Base-by-base conservation (phyloP, 2,797 vertebrate genomes). In the Chanos chanos region DNA sequence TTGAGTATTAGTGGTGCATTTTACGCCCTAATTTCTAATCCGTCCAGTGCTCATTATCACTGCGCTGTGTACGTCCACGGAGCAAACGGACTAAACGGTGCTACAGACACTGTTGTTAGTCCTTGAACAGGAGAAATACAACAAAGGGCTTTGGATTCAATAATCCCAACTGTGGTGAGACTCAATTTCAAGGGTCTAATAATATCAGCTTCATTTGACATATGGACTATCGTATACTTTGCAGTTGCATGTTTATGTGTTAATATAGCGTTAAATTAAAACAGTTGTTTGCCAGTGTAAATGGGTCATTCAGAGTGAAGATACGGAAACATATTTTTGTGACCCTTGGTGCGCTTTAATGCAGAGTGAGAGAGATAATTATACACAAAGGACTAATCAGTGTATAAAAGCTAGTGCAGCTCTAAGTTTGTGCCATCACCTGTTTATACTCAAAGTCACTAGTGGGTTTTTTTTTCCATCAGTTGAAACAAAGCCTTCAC, bases 151-250 rank as follows among this genome's bases (percentile, higher is more conserved):
- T 81, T 71, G 73, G 73, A 78, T 86, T 81, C 81, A 81, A 83
- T 87, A 83, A 83, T 87, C 82, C 84, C 72, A 58, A 12, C 78
- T 82, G 83, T 83, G 81, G 77, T 83, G 80, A 82, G 76, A 81
- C 80, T 89, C 85, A 83, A 81, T 87, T 87, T 87, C 83, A 86
- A 70, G 86, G 74, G 85, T 81, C 70, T 84, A 84, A 86, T 82
- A 61, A 69, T 12, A 55, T 85, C 83, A 84, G 79, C 79, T 80
- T 74, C 79, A 83, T 79, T 82, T 86, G 85, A 83, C 77, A 72
- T 70, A 72, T 61, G 31, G 72, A 79, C 76, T 75, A 81, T 74
- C 78, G 82, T 82, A 78, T 81, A 70, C 39, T 83, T 78, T 84
- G 83, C 85, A 82, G 85, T 85, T n/a, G n/a, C n/a, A 79, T 86